Evolutionary conservation across 2,113 vertebrate species (phyloP), one percentile per base, ranked within the genome.

Genomic region (Cyanistes caeruleus): DNA sequence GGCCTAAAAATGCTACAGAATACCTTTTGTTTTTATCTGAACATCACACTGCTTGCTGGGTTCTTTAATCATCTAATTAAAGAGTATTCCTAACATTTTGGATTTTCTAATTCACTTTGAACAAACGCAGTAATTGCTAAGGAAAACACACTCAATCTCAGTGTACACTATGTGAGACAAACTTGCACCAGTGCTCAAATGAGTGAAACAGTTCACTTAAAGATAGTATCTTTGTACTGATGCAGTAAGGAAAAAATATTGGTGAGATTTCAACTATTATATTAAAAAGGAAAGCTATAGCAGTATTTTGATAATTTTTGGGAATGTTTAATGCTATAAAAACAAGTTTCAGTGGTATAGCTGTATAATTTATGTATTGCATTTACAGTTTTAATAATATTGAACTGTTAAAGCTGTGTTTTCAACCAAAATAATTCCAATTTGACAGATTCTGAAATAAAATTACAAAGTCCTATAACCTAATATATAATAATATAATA

Each of bases 1-100:
- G 20, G 65, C 22, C 46, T 79, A 70, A 84, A 93, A 96, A 55
- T 33, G 44, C 33, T 82, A 37, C 15, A 24, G 68, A 89, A 83
- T 65, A 85, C 63, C 51, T 85, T 90, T 74, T 4, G 3, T 90
- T 90, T 84, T 74, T 56, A 74, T 74, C 58, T 89, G 77, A 92
- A 87, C 49, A 94, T 84, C 80, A 87, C 27, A 35, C n/a, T 77
- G 15, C 44, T 92, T 79, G 31, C 30, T 3, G 2, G 49, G 56
- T 84, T 93, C 73, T 89, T 93, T 93, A 95, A 97, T 92, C 62
- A 89, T 89, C 65, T 95, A 90, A 92, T 94, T 95, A 82, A 92
- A 67, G 59, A 78, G 30, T n/a, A 59, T 64, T 75, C 56, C 44
- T 91, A 89, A 89, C 31, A 52, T 64, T 95, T 96, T 84, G 86